These are phyloP conservation scores for Chitala chitala DNA, from an alignment of 2,113 vertebrate species.

Conservation along the genomic window DNA sequence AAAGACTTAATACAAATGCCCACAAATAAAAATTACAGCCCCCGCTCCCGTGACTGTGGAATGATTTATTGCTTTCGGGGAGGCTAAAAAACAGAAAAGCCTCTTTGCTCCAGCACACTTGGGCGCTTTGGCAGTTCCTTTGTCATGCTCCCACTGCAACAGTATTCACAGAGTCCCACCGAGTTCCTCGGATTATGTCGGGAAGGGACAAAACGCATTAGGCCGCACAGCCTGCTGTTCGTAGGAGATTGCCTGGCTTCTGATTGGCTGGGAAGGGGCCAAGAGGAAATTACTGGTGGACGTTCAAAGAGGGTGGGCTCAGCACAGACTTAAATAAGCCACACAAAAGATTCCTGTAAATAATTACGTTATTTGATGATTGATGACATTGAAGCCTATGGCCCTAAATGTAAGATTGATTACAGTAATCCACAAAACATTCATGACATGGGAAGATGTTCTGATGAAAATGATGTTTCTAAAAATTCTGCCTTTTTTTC, in stretches of 20 bases:
- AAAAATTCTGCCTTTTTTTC: no score
- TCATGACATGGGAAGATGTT: no score
- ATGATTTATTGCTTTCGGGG: conserved; percentile 24
- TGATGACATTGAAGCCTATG: no score
- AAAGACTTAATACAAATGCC: conserved; percentile 25
- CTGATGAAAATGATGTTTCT: no score
- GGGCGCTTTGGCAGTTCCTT: conserved; percentile 8
- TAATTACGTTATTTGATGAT: no score
- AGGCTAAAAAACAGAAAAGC: conserved; percentile 24
- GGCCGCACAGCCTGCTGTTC: neutral
- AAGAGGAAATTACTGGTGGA: conserved; percentile 12
- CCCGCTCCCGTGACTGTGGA: conserved; percentile 13
- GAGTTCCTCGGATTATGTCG: conserved; percentile 9
- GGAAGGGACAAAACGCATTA: neutral
- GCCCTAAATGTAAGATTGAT: no score
- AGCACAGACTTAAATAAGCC: no score
- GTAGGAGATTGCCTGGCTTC: conserved; percentile 7
- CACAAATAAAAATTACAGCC: conserved; percentile 19
- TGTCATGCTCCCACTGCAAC: conserved; percentile 26
- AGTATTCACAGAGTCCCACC: neutral
- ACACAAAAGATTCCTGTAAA: no score
- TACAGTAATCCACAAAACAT: no score
- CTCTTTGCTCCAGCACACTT: conserved; percentile 8
- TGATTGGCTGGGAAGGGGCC: conserved; percentile 31
- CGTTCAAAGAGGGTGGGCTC: no score